A percentile compares a stretch with the other conserved stretches of the same genome.
Conservation (phyloP, 2,797 vertebrate genomes). For the Vespertilio murinus region DNA sequence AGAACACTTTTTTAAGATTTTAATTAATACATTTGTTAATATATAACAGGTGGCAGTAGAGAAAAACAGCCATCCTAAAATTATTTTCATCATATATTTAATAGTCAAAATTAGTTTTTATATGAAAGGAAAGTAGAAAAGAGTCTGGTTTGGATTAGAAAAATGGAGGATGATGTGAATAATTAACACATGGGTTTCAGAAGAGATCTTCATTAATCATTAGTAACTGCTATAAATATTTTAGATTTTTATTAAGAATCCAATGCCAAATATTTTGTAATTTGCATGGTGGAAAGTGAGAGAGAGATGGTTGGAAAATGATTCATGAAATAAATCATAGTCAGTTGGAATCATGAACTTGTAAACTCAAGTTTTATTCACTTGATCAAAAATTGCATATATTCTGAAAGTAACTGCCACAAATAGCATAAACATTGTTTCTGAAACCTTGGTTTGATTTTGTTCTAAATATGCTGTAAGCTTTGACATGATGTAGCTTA, state of each 20-base stretch:
- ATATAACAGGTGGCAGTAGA: slow-evolving; percentile 84
- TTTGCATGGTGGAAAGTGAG: slow-evolving; percentile 58
- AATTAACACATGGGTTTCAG: slow-evolving; percentile 74
- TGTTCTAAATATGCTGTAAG: background rate
- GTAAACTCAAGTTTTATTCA: slow-evolving; percentile 8
- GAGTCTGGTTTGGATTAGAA: slow-evolving; percentile 56
- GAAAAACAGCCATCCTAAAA: slow-evolving; percentile 80
- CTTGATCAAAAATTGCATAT: background rate
- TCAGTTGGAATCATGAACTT: slow-evolving; percentile 51
- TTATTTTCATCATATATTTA: slow-evolving; percentile 79
- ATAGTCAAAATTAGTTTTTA: slow-evolving; percentile 67
- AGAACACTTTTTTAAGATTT: slow-evolving; percentile 12
- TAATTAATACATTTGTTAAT: slow-evolving; percentile 67
- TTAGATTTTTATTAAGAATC: slow-evolving; percentile 77
- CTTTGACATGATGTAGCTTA: background rate
- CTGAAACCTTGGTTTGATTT: background rate
- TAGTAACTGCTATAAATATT: slow-evolving; percentile 79
- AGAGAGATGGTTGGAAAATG: slow-evolving; percentile 28
- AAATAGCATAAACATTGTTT: background rate
- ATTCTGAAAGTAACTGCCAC: background rate
- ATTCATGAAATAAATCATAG: slow-evolving; percentile 49
- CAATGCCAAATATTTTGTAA: slow-evolving; percentile 73
- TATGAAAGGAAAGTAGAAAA: slow-evolving; percentile 45
- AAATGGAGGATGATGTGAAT: slow-evolving; percentile 55
- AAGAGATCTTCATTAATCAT: slow-evolving; percentile 76